Evolutionary conservation across 2,797 vertebrate genomes (phyloP).

Genomic region (Pangasius sanitwongsei): DNA sequence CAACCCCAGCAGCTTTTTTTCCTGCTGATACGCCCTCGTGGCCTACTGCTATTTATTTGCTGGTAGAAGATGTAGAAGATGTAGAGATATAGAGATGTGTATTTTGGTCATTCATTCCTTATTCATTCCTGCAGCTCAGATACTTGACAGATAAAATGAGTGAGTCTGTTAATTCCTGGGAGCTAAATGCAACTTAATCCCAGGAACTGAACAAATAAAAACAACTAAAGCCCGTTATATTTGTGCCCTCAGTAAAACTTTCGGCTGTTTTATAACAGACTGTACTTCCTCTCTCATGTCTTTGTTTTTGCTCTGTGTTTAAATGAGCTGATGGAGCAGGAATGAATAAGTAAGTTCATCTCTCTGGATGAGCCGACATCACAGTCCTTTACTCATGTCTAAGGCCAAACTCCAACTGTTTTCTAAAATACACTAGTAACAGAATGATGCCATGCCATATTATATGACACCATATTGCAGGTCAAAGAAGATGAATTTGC

Average conservation of each 20-base stretch:
- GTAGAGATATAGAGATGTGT: not conserved
- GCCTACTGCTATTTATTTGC: not conserved
- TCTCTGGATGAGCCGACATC: not conserved
- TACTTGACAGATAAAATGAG: not conserved
- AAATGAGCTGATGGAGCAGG: not conserved
- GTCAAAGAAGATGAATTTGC: not conserved
- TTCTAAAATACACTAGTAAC: not conserved
- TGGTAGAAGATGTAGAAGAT: not conserved
- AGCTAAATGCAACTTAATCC: not conserved
- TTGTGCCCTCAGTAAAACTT: not conserved
- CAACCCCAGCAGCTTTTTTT: not conserved
- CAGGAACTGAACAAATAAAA: not conserved
- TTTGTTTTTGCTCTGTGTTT: not conserved
- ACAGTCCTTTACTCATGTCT: not conserved
- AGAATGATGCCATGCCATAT: not conserved
- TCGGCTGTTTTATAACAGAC: not conserved
- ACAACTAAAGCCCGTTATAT: not conserved
- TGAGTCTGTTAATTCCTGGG: not conserved
- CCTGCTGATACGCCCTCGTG: not conserved
- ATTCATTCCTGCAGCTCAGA: too few species aligned
- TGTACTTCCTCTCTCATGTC: not conserved
- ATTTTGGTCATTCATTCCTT: not conserved
- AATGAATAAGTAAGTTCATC: not conserved
- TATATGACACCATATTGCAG: not conserved
- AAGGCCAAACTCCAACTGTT: not conserved